A percentile compares a stretch with the other conserved stretches of the same genome.
phyloP scores from a whole-genome alignment of 2,113 vertebrate species.

The Callaeas wilsoni region DNA sequence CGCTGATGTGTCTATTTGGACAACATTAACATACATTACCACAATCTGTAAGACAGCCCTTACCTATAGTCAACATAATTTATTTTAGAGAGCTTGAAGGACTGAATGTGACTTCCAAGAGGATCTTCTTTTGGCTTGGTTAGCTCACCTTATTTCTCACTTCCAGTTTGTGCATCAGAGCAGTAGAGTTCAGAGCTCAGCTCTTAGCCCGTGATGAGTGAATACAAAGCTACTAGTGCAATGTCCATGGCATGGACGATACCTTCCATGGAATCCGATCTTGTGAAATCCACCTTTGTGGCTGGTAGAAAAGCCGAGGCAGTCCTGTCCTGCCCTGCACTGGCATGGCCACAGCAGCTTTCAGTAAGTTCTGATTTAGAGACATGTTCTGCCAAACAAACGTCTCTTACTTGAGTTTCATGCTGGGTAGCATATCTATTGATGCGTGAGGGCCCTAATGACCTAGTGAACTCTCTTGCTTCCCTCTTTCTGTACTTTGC shows the following conservation, averaged over 20 bases:
- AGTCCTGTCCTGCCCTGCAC: not conserved
- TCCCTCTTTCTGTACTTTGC: not conserved
- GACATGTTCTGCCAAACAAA: not conserved
- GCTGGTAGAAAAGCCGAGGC: not conserved
- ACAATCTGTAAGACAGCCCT: not conserved
- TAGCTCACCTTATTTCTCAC: not conserved
- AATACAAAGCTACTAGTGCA: not conserved
- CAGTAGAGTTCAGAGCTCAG: not conserved
- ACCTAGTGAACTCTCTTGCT: not conserved
- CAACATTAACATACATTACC: not conserved
- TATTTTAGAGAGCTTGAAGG: not conserved
- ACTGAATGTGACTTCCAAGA: not conserved
- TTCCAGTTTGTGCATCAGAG: not conserved
- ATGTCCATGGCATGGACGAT: fast-evolving
- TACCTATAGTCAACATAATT: not conserved
- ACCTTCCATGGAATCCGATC: not conserved
- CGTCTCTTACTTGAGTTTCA: not conserved
- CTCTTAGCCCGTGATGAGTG: not conserved
- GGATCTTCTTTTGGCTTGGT: not conserved
- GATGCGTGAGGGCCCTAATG: not conserved
- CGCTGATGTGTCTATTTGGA: not conserved
- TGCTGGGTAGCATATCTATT: not conserved
- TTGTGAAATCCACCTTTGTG: not conserved
- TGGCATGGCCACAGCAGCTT: not conserved
- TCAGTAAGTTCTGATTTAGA: not conserved